Evolutionary conservation across 1,140 invertebrate genomes (phyloP).

Genomic region (Streblospio benedicti): DNA sequence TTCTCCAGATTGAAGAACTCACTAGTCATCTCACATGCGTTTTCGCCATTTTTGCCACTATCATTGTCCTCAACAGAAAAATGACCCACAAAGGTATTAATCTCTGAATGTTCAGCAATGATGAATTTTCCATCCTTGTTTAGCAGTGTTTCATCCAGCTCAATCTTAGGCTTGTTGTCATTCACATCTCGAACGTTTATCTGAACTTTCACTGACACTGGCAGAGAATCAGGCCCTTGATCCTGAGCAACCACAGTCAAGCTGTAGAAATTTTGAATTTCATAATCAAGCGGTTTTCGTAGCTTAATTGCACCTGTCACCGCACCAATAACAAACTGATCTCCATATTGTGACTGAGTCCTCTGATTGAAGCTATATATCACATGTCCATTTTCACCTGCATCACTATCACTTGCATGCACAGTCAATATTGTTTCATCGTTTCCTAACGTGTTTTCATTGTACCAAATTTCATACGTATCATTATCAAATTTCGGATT

Average conservation of each 20-base stretch:
- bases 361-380: constrained; percentile 3
- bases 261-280: constrained; percentile 7
- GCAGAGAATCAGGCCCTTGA: background rate
- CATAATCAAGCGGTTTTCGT: constrained; percentile 5
- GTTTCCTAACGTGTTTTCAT: background rate
- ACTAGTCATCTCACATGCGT: constrained; percentile 5
- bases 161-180: constrained; percentile 14
- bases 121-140: background rate
- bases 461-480: background rate
- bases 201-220: constrained; percentile 2
- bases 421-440: background rate
- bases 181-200: constrained; percentile 15
- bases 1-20: constrained; percentile 2
- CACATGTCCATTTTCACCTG: constrained; percentile 5
- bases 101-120: constrained; percentile 3
- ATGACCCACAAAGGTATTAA: constrained; percentile 13
- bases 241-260: constrained; percentile 8
- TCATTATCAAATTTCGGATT: constrained; percentile 6
- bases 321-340: constrained; percentile 11
- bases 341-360: background rate
- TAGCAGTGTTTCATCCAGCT: background rate
- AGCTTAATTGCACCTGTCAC: constrained; percentile 6
- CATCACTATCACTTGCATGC: constrained; percentile 8
- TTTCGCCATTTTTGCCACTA: constrained; percentile 2
- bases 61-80: constrained; percentile 11